Evolutionary conservation across 2,113 vertebrate species (phyloP), one percentile per base, ranked within the genome.

Genomic region (Anhinga rufa): DNA sequence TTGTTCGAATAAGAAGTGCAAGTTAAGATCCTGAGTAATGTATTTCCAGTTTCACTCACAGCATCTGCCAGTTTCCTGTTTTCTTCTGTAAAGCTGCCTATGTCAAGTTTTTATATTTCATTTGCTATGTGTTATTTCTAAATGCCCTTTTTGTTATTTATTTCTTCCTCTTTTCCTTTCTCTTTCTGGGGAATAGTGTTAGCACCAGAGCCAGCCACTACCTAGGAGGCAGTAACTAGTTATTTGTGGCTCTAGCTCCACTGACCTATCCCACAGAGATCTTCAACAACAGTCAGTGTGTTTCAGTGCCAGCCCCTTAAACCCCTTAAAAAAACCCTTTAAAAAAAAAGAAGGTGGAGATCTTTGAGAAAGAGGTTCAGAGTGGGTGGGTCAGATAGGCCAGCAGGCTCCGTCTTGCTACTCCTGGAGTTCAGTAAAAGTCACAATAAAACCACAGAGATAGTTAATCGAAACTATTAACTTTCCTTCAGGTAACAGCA

Each of bases 41-140:
- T 61, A 61, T 89, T 84, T 89, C 38, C 49, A 91, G 76, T 90
- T 93, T 92, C 54, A 74, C 17, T 46, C 52, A 48, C 16, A 68
- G 54, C 34, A 62, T 71, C 82, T 69, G 44, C 44, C 22, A 31
- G 77, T 71, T 95, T 88, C 78, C 60, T 88, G 18, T 86, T 95
- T 93, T 90, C 55, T 75, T 79, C 74, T 60, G 44, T 79, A 87
- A 60, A 84, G 14, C 40, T 74, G 46, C 36, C 19, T 57, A 3
- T 70, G 60, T 75, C 57, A 87, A 79, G 21, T 38, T 42, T 48
- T 86, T 54, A 81, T 2, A 3, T 96, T 86, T 82, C 3, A 40
- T 96, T 82, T 95, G 25, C 54, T 57, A 60, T 2, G 2, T 20
- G 22, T 66, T 93, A 31, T 55, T 93, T 75, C 48, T 82, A 77